A percentile compares a stretch with the other conserved stretches of the same genome.
Conservation (phyloP, 2,888 invertebrate genomes). For the Reticulitermes lucifugus region DNA sequence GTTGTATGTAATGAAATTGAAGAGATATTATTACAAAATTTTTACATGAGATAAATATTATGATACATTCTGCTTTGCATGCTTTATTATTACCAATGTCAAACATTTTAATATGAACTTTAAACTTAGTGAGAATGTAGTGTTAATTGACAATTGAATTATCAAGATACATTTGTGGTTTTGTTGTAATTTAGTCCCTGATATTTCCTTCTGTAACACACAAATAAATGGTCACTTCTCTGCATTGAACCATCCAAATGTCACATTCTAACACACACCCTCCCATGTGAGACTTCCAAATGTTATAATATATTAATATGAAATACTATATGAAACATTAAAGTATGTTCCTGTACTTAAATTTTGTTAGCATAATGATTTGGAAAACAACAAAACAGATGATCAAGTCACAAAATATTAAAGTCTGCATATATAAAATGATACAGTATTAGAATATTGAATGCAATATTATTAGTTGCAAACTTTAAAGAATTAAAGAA, state of each 20-base stretch:
- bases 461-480: constrained; percentile 28
- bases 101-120: too few relatives aligned
- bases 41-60: too few relatives aligned
- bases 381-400: constrained; percentile 5
- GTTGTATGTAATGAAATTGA: too few relatives aligned
- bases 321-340: constrained; percentile 26
- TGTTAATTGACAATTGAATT: too few relatives aligned
- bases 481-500: neutral
- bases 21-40: too few relatives aligned
- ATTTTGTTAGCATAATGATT: constrained; percentile 20
- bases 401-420: constrained; percentile 30
- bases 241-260: constrained; percentile 36
- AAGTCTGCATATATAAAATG: constrained; percentile 20
- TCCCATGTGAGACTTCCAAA: constrained; percentile 38
- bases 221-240: neutral
- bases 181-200: neutral
- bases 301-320: constrained; percentile 13
- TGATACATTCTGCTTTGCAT: too few relatives aligned
- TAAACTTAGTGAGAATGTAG: too few relatives aligned
- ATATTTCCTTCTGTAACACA: neutral
- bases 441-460: constrained; percentile 38
- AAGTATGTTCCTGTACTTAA: constrained; percentile 40
- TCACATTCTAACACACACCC: constrained; percentile 28
- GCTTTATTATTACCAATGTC: too few relatives aligned
- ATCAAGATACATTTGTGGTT: too few relatives aligned